Evolutionary conservation across 2,888 invertebrate genomes (phyloP).

Genomic region (Dynastes tityus): DNA sequence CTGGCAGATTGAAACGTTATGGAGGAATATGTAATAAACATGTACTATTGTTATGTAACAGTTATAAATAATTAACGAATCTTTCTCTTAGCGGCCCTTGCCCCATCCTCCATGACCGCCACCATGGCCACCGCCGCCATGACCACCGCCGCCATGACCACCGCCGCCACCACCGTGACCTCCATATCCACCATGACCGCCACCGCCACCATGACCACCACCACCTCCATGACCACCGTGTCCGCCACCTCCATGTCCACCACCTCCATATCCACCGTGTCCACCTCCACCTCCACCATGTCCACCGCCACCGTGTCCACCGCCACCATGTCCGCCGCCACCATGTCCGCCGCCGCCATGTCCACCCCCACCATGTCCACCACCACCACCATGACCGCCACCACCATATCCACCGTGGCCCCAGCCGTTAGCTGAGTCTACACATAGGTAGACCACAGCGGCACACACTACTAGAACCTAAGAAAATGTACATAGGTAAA

Average conservation of each 20-base stretch:
- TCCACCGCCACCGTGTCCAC: slow-evolving; percentile 20
- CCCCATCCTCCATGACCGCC: slow-evolving; percentile 15
- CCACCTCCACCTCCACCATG: neutral
- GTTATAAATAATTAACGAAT: slow-evolving; percentile 5
- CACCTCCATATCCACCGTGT: slow-evolving; percentile 1
- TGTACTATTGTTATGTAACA: neutral
- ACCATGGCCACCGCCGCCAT: slow-evolving; percentile 18
- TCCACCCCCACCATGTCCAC: neutral
- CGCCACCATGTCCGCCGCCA: slow-evolving; percentile 7
- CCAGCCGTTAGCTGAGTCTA: slow-evolving; percentile 26
- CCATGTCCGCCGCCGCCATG: slow-evolving; percentile 17
- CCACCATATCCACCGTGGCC: slow-evolving; percentile 3
- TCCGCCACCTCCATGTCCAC: slow-evolving; percentile 7
- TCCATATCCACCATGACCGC: slow-evolving; percentile 11
- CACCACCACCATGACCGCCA: neutral
- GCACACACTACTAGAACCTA: slow-evolving; percentile 24
- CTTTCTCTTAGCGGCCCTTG: slow-evolving; percentile 8
- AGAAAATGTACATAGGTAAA: neutral
- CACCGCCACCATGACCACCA: slow-evolving; percentile 15
- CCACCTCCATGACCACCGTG: slow-evolving; percentile 11
- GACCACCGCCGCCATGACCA: neutral
- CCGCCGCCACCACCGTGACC: slow-evolving; percentile 11
- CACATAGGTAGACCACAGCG: slow-evolving; percentile 36
- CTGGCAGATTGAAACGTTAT: neutral
- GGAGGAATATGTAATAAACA: neutral